phyloP scores from a whole-genome alignment of 2,888 invertebrate genomes.

The Phaedon cochleariae region DNA sequence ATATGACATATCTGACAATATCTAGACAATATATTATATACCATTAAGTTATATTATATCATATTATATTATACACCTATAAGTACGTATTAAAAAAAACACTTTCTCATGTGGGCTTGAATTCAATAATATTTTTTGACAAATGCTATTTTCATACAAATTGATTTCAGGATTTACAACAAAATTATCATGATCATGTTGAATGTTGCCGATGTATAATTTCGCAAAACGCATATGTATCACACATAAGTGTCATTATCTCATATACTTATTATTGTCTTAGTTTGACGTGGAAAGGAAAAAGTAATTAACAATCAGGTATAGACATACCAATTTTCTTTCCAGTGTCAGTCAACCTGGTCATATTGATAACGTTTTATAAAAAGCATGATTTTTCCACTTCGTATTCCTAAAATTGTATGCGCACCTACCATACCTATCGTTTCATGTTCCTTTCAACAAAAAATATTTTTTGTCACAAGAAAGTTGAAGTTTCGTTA shows the following conservation, averaged over 20 bases:
- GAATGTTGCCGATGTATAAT: slow-evolving; percentile 30
- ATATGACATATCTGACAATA: slow-evolving; percentile 56
- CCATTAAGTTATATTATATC: too few species aligned
- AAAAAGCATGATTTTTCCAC: too few species aligned
- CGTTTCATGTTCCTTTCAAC: too few species aligned
- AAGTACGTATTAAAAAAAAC: slow-evolving; percentile 43
- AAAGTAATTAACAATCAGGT: background rate
- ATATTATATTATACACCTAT: slow-evolving; percentile 41
- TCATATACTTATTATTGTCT: slow-evolving; percentile 28
- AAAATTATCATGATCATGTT: slow-evolving; percentile 35
- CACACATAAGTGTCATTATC: slow-evolving; percentile 25
- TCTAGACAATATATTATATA: slow-evolving; percentile 55
- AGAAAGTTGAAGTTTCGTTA: too few species aligned
- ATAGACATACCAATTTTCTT: slow-evolving; percentile 14
- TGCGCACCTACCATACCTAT: too few species aligned
- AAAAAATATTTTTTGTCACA: too few species aligned
- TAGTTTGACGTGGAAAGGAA: slow-evolving; percentile 17
- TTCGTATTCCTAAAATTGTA: too few species aligned
- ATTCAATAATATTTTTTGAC: slow-evolving; percentile 30
- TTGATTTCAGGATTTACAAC: slow-evolving; percentile 25
- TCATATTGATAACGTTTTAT: background rate
- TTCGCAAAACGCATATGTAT: slow-evolving; percentile 23
- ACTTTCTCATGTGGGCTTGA: slow-evolving; percentile 52
- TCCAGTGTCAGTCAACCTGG: background rate
- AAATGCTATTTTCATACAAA: slow-evolving; percentile 46